Conservation (phyloP, 2,113 vertebrate genomes). For the Nothobranchius kuhntae region DNA sequence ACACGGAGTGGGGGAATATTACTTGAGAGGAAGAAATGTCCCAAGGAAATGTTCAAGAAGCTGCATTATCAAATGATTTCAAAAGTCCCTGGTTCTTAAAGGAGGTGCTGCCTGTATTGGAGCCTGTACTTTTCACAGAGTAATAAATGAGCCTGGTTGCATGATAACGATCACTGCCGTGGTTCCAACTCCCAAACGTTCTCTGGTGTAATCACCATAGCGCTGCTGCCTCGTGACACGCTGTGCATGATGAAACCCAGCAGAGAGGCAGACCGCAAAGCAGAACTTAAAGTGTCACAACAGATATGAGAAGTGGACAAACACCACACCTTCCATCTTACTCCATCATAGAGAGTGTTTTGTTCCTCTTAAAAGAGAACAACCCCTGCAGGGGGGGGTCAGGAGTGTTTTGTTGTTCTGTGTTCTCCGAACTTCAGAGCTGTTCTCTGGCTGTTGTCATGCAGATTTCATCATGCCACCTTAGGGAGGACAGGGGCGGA, state of each 20-base stretch:
- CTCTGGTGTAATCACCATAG: constrained; percentile 64
- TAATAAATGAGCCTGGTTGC: constrained; percentile 33
- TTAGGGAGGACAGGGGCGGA: constrained; percentile 46
- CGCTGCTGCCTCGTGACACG: constrained; percentile 68
- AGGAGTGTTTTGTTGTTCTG: constrained; percentile 57
- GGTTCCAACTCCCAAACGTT: constrained; percentile 47
- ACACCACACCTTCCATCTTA: constrained; percentile 62
- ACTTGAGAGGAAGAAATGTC: constrained; percentile 25
- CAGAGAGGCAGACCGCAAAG: constrained; percentile 58
- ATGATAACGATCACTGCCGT: constrained; percentile 55
- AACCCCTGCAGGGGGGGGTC: constrained; percentile 63
- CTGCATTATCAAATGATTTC: background rate
- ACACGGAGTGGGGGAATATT: constrained; percentile 57
- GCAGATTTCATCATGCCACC: constrained; percentile 69
- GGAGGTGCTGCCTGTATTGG: constrained; percentile 1
- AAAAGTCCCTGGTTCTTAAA: constrained; percentile 18
- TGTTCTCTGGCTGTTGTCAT: constrained; percentile 35
- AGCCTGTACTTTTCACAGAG: background rate
- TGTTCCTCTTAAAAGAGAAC: constrained; percentile 62
- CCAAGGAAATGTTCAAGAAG: too few relatives aligned
- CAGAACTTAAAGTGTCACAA: constrained; percentile 66
- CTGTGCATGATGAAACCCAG: constrained; percentile 74
- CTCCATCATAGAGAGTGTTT: constrained; percentile 65
- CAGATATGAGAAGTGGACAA: constrained; percentile 65
- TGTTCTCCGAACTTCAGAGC: constrained; percentile 53